Evolutionary conservation across 1,140 invertebrate species (phyloP).

Genomic region (Saxidomus purpurata): DNA sequence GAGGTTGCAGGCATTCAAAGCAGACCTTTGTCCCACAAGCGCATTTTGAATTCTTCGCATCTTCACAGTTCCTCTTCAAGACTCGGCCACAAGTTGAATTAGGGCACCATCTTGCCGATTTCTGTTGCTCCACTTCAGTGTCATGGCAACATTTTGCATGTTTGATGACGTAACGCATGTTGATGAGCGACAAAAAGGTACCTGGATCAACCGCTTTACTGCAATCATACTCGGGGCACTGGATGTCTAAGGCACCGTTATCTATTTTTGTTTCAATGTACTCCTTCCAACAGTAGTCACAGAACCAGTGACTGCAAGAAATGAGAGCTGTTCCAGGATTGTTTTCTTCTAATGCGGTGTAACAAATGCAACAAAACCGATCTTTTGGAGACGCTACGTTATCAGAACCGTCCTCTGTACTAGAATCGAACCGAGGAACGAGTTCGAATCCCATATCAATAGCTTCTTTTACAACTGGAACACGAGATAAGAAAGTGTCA

Average conservation of each 20-base stretch:
- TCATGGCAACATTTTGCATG: constrained; percentile 59
- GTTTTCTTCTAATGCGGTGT: constrained; percentile 27
- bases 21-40: constrained; percentile 73
- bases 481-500: background rate
- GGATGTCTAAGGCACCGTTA: constrained; percentile 9
- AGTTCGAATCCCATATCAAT: constrained; percentile 17
- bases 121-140: constrained; percentile 46
- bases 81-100: constrained; percentile 74
- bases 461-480: background rate
- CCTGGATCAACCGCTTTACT: constrained; percentile 58
- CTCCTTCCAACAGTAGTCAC: constrained; percentile 75
- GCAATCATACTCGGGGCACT: constrained; percentile 76
- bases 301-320: constrained; percentile 77
- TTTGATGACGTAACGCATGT: constrained; percentile 65
- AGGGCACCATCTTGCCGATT: constrained; percentile 75
- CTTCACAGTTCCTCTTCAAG: constrained; percentile 47
- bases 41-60: constrained; percentile 58
- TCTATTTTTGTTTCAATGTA: constrained; percentile 62
- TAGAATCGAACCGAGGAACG: constrained; percentile 1
- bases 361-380: constrained; percentile 72
- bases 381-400: constrained; percentile 28
- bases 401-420: background rate
- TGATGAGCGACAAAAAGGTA: constrained; percentile 72
- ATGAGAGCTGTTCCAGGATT: constrained; percentile 66
- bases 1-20: constrained; percentile 70